Base-by-base conservation (phyloP, 2,888 invertebrate species). In the Boloria selene region DNA sequence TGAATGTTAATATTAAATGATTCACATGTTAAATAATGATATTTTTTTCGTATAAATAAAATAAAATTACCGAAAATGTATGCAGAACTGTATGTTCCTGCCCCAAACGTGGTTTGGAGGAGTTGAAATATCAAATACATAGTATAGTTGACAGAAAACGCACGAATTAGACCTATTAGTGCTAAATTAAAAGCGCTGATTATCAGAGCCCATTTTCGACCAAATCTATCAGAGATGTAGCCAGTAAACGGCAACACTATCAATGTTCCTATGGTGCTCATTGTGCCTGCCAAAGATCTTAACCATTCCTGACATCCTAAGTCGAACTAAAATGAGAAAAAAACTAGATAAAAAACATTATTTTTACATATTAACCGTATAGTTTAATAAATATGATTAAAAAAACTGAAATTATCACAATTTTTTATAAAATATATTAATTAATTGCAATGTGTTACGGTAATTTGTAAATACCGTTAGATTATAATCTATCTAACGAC, bases 221-320 rank as follows among this genome's bases (percentile, higher is more conserved):
- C 93, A 63, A 83, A 91, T 61, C 88, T 93, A 82, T 95, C 95
- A 1, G 95, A 95, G 51, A 95, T 77, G 58, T 92, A 88, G 44
- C 95, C 95, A 4, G 94, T 92, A 47, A 94, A 79, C 0, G 94
- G 94, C 68, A 95, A 84, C 10, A 94, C 94, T 68, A 95, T 80
- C 73, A 95, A 93, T 73, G 94, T 94, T 14, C 95, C 95, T 54
- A 94, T 77, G 73, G 93, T 94, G 77, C 94, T 94, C 3, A 95
- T 82, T 4, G 95, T 95, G 3, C 95, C 95, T 16, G 95, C 93
- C 70, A 95, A 75, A 0, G 95, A 92, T 56, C 95, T 82, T 78
- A 94, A 93, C 95, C 95, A 95, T 73, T 93, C 86, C 44, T 93
- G 87, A 74, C 94, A 94, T 42, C 93, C 92, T 10, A 94, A 79